These are phyloP conservation scores for Daktulosphaira vitifoliae DNA, from an alignment of 1,140 invertebrate species.

Conservation along the genomic window DNA sequence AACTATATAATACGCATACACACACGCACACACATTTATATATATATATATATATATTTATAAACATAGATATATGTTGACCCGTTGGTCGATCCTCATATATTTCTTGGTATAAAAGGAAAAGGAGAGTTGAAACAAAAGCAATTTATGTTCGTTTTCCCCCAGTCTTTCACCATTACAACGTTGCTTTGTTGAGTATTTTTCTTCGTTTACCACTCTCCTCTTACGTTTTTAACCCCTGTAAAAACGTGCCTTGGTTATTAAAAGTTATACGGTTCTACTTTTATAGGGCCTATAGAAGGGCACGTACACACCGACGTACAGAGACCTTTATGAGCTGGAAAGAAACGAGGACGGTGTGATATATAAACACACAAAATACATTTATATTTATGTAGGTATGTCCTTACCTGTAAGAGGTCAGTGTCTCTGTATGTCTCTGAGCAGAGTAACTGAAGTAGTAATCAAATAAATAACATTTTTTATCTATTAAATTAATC, in stretches of 20 bases:
- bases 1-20: neutral
- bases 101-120: constrained; percentile 1
- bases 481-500: too few relatives aligned
- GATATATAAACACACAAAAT: neutral
- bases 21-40: neutral
- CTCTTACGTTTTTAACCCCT: constrained; percentile 2
- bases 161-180: constrained; percentile 25
- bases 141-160: constrained; percentile 31
- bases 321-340: neutral
- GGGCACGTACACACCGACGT: neutral
- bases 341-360: neutral
- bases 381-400: too few relatives aligned
- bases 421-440: too few relatives aligned
- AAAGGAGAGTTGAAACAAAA: constrained; percentile 33
- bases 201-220: constrained; percentile 24
- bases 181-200: constrained; percentile 28
- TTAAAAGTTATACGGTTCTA: constrained; percentile 32
- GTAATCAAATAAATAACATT: too few relatives aligned
- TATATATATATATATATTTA: too few relatives aligned
- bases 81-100: constrained; percentile 25
- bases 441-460: too few relatives aligned
- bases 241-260: constrained; percentile 33
- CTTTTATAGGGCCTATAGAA: constrained; percentile 6
- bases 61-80: too few relatives aligned
- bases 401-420: too few relatives aligned